Percentiles rank a stretch among this genome's conserved stretches.
phyloP scores from a whole-genome alignment of 2,797 vertebrate species.

The Psittacula echo region DNA sequence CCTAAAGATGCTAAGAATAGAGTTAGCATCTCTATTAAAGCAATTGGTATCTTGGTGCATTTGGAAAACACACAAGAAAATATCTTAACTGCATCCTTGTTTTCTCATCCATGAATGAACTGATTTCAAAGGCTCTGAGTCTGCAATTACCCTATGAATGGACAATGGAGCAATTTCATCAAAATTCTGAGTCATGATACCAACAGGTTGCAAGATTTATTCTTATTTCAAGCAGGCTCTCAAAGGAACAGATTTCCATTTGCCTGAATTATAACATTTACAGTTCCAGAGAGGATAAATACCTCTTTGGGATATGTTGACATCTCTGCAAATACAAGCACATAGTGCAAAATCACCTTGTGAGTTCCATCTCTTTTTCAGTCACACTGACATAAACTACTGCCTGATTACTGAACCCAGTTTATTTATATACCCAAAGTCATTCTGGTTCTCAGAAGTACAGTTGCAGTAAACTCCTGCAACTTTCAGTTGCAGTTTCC shows the following conservation, averaged over 20 bases:
- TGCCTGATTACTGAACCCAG: neutral
- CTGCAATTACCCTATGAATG: neutral
- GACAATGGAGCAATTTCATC: neutral
- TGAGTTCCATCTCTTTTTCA: slow-evolving; percentile 5
- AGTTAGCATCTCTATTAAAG: neutral
- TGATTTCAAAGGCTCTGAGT: neutral
- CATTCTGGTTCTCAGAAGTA: neutral
- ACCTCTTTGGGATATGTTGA: neutral
- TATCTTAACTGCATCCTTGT: neutral
- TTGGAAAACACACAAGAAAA: neutral
- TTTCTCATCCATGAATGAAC: neutral
- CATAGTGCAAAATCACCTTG: neutral
- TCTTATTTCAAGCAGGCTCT: neutral
- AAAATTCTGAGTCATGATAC: neutral
- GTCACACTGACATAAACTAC: neutral
- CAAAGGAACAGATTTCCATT: slow-evolving; percentile 6
- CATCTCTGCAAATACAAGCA: neutral
- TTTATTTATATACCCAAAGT: neutral
- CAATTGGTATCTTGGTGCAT: neutral
- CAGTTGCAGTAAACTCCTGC: neutral
- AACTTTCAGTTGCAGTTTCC: neutral
- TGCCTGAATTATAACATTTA: neutral
- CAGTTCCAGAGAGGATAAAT: neutral
- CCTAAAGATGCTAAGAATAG: neutral
- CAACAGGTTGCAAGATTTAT: neutral